Evolutionary conservation across 1,140 invertebrate species (phyloP).

Genomic region (Drosophila lacteicornis): DNA sequence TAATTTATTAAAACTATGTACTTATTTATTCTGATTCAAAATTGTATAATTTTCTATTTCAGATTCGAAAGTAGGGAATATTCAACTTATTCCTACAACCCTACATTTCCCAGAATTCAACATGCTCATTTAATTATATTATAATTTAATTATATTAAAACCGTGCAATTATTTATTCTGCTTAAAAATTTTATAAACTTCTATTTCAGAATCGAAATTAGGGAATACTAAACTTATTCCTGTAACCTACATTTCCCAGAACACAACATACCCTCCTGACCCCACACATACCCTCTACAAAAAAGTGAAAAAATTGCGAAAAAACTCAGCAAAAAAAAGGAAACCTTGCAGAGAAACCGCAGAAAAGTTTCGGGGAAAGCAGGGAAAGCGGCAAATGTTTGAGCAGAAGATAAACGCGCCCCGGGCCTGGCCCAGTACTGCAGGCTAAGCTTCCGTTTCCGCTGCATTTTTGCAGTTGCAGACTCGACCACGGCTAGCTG

Average conservation of each 20-base stretch:
- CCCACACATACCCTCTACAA: not conserved
- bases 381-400: conserved; percentile 64
- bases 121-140: no score
- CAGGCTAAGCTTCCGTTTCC: conserved; percentile 75
- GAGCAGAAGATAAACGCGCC: conserved; percentile 64
- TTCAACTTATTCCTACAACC: no score
- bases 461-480: conserved; percentile 45
- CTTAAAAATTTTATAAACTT: no score
- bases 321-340: not conserved
- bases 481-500: conserved; percentile 13
- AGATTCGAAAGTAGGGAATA: no score
- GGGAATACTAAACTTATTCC: no score
- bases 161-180: no score
- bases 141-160: no score
- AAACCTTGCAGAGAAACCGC: conserved; percentile 42
- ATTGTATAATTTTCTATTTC: no score
- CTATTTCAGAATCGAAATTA: no score
- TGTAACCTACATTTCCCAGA: not conserved
- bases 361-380: conserved; percentile 51
- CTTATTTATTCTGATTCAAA: no score
- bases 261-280: not conserved
- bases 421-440: conserved; percentile 23
- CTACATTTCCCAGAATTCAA: no score
- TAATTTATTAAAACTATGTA: no score
- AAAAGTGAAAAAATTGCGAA: conserved; percentile 6